Evolutionary conservation across 1,140 invertebrate species (phyloP), one percentile per base, ranked within the genome.

Genomic region (Solen grandis): DNA sequence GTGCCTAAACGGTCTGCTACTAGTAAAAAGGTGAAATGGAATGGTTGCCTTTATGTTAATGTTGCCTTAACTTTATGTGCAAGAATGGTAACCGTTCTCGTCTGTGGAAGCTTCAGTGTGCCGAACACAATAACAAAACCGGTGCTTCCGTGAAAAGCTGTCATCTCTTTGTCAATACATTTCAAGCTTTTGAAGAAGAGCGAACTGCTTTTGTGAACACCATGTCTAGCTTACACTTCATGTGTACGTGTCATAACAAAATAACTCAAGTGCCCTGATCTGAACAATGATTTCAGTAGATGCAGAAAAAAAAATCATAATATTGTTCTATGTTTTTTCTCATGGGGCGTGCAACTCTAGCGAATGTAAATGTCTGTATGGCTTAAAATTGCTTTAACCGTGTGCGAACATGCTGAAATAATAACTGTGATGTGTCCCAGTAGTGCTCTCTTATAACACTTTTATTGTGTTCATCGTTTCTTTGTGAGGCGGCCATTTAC

Each of bases 261-360:
- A n/a, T n/a, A n/a, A n/a, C n/a, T n/a, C n/a, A n/a, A n/a, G n/a
- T n/a, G n/a, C n/a, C n/a, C n/a, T n/a, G n/a, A n/a, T n/a, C n/a
- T n/a, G n/a, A n/a, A n/a, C n/a, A n/a, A n/a, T n/a, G n/a, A n/a
- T n/a, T n/a, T n/a, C n/a, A n/a, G n/a, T n/a, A n/a, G n/a, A n/a
- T n/a, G n/a, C n/a, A n/a, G n/a, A n/a, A n/a, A n/a, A n/a, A n/a
- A n/a, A n/a, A n/a, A n/a, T 8, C 41, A 46, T 46, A 46, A 10
- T 19, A 52, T 76, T 69, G 33, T 68, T 78, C 50, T 68, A 78
- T 78, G 75, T 78, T 78, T 78, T 62, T 78, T 78, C 75, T 78
- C 75, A 78, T 78, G 75, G 75, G 75, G 75, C 75, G 46, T 78
- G 63, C 33, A 41, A 36, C 14, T 46, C 60, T 36, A 73, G 41